phyloP scores from a whole-genome alignment of 2,888 invertebrate species.

The Cheilosia pagana region DNA sequence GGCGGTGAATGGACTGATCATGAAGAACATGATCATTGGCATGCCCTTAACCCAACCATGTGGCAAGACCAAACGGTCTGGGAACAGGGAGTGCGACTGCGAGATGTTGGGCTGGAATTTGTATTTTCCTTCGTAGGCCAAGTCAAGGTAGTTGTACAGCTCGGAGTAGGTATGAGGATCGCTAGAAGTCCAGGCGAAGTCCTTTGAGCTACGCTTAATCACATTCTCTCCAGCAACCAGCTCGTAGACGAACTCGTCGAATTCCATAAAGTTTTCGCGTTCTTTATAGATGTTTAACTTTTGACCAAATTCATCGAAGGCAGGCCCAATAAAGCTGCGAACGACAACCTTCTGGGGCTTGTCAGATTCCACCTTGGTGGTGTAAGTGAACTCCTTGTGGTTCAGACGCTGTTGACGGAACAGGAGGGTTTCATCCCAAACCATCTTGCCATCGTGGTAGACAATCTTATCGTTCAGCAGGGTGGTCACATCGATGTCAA shows the following conservation, averaged over 20 bases:
- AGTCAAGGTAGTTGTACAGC: conserved; percentile 83
- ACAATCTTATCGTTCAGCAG: conserved; percentile 84
- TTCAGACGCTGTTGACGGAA: conserved; percentile 87
- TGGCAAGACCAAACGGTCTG: conserved; percentile 88
- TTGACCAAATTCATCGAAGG: conserved; percentile 86
- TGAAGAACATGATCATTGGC: conserved; percentile 87
- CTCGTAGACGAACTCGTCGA: conserved; percentile 87
- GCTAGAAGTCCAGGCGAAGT: conserved; percentile 86
- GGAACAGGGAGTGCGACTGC: conserved; percentile 88
- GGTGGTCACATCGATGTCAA: conserved; percentile 87
- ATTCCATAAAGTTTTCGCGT: conserved; percentile 87
- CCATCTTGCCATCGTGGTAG: conserved; percentile 82
- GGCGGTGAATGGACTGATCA: conserved; percentile 86
- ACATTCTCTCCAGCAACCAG: conserved; percentile 87
- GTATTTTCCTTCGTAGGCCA: conserved; percentile 85
- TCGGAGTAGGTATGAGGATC: conserved; percentile 84
- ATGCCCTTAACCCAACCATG: conserved; percentile 88
- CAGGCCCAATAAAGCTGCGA: conserved; percentile 88
- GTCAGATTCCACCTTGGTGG: conserved; percentile 85
- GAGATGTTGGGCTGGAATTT: conserved; percentile 85
- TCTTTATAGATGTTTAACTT: conserved; percentile 85
- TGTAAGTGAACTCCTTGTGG: conserved; percentile 87
- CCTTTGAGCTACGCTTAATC: conserved; percentile 87
- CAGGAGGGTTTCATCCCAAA: conserved; percentile 82
- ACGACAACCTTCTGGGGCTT: conserved; percentile 86